Percentiles rank a stretch among this genome's conserved stretches.
These are phyloP conservation scores for Tympanoctomys barrerae DNA, from an alignment of 2,797 vertebrate species.

Conservation along the genomic window DNA sequence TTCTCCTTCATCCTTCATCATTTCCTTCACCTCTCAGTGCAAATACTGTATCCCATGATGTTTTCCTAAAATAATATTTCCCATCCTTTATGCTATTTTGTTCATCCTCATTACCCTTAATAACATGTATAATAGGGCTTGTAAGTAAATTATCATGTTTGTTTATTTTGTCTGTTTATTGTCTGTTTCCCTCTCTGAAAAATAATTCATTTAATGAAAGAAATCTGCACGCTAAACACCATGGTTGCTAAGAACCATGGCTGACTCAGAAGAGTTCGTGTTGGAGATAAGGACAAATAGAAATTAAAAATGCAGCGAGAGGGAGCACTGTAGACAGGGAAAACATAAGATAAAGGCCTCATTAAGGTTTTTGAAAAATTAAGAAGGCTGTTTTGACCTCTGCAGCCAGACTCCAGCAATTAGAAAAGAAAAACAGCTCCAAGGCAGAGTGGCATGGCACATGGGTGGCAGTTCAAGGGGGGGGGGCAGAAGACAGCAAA, in stretches of 20 bases:
- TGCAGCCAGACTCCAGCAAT: neutral
- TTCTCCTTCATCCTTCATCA: neutral
- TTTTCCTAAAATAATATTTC: neutral
- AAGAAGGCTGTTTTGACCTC: neutral
- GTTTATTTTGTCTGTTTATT: conserved; percentile 50
- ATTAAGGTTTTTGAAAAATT: neutral
- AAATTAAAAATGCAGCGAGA: neutral
- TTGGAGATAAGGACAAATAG: neutral
- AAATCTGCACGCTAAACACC: neutral
- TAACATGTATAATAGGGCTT: conserved; percentile 19
- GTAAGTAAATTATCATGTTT: conserved; percentile 54
- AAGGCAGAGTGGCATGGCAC: no score
- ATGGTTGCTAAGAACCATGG: neutral
- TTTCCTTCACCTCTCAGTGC: neutral
- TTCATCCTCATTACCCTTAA: neutral
- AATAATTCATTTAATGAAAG: conserved; percentile 62
- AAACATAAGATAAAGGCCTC: neutral
- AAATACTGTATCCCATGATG: neutral
- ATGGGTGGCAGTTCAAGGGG: no score
- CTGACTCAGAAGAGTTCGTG: neutral
- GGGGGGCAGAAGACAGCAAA: no score
- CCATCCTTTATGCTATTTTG: neutral
- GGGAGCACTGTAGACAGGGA: neutral
- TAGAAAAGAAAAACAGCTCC: neutral
- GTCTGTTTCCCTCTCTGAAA: conserved; percentile 48